Base-by-base conservation (phyloP, 2,888 invertebrate species). In the Tillus elongatus region DNA sequence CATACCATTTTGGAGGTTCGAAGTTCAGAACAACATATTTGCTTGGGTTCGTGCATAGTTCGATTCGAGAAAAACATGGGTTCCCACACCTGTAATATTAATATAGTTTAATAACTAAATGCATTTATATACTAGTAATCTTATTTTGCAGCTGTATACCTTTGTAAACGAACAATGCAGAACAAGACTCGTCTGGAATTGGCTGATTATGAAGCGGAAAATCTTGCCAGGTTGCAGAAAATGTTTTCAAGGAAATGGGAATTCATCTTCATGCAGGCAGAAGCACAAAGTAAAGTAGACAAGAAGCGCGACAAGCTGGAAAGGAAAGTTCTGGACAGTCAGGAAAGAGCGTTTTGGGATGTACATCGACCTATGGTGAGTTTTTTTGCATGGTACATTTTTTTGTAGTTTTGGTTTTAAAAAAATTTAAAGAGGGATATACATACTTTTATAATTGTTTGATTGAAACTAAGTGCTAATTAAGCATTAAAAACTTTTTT, bases 231-330 rank as follows among this genome's bases (percentile, higher is more conserved):
- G 36, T 71, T 98, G 31, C 98, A 99, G 71, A 97, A 97, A 70
- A 95, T 97, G 90, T 97, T 98, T 69, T 92, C 92, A 10, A 72
- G 97, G 39, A 97, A 98, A 65, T 98, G 98, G 98, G 98, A 98
- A 70, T 97, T 98, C 63, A 97, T 98, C 56, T 97, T 95, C 67
- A 96, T 98, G 96, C 98, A 98, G 70, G 98, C 87, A 3, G 87
- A 88, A 62, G 86, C 73, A 12, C 87, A 88, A 63, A 84, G 83
- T 56, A 84, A 93, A 74, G 97, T 98, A 32, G 98, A 98, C 64
- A 98, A 98, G 67, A 99, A 97, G 61, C 75, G 98, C 15, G 97
- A 99, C 61, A 96, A 98, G 59, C 66, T 97, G 50, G 98, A 99
- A 63, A 73, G 98, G 30, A 98, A 99, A 66, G 95, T 99, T 6